Conservation (phyloP, 2,797 vertebrate genomes). For the Hydrolagus colliei region DNA sequence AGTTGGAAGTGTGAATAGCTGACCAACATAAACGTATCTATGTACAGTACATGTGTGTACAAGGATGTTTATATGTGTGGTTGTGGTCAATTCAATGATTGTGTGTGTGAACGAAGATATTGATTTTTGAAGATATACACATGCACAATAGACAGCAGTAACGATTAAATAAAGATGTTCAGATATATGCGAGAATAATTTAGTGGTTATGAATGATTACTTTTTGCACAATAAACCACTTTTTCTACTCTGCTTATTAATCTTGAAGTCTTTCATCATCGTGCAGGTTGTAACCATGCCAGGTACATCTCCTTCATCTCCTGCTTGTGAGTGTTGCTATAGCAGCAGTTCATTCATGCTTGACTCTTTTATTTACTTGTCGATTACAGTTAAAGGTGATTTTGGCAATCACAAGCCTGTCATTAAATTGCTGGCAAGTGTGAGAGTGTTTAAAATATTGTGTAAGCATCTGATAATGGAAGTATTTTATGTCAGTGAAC, state of each 20-base stretch:
- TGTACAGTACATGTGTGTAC: no score
- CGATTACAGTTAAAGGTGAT: conserved; percentile 11
- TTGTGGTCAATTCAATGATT: conserved; percentile 6
- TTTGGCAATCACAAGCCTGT: neutral
- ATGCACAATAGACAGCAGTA: neutral
- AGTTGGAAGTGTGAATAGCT: neutral
- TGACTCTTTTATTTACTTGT: conserved; percentile 29
- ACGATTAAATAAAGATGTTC: neutral
- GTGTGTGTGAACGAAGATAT: neutral
- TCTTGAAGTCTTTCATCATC: conserved; percentile 19
- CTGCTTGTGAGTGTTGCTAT: conserved; percentile 25
- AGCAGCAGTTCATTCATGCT: conserved; percentile 22
- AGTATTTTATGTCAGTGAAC: neutral
- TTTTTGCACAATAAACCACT: conserved; percentile 26
- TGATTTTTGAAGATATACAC: conserved; percentile 11
- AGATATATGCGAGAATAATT: neutral
- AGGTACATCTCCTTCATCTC: conserved; percentile 25
- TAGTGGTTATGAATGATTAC: conserved; percentile 22
- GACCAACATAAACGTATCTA: no score
- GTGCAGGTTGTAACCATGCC: conserved; percentile 27
- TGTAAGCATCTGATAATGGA: neutral
- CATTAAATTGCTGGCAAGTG: neutral
- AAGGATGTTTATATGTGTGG: neutral
- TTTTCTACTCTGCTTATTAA: conserved; percentile 15
- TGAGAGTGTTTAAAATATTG: neutral